These are phyloP conservation scores for Spheniscus humboldti DNA, from an alignment of 2,797 vertebrate genomes.

Conservation along the genomic window DNA sequence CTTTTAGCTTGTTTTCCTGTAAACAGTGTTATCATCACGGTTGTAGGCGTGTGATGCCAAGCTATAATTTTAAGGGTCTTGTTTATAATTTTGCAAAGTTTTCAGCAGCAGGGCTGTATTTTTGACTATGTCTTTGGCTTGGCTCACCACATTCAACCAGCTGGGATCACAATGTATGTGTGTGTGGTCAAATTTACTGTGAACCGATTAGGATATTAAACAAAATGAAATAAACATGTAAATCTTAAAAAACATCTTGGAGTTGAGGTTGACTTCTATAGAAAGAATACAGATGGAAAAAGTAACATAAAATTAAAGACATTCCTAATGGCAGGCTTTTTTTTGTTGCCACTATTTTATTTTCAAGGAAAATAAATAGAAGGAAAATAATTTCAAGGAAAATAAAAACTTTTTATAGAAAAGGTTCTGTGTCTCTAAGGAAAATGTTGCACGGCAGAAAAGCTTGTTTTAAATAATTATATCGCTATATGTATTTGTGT, in stretches of 20 bases:
- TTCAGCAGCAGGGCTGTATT: slow-evolving; percentile 25
- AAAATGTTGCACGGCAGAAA: not conserved
- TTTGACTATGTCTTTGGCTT: slow-evolving; percentile 23
- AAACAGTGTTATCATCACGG: not conserved
- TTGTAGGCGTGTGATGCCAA: not conserved
- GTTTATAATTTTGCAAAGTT: slow-evolving; percentile 37
- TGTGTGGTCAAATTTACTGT: slow-evolving; percentile 66
- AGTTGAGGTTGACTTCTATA: slow-evolving; percentile 54
- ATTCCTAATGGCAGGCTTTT: slow-evolving; percentile 5
- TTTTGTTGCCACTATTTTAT: slow-evolving; percentile 9
- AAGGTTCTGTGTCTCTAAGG: not conserved
- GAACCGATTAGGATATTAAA: slow-evolving; percentile 67
- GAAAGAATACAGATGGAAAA: slow-evolving; percentile 69
- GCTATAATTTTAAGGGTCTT: slow-evolving; percentile 21
- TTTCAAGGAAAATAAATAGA: slow-evolving; percentile 56
- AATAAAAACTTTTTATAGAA: slow-evolving; percentile 30
- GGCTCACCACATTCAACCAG: slow-evolving; percentile 14
- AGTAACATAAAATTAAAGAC: slow-evolving; percentile 57
- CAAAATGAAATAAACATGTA: slow-evolving; percentile 68
- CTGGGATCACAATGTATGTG: slow-evolving; percentile 48
- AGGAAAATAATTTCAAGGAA: slow-evolving; percentile 20
- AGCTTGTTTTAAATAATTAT: not conserved
- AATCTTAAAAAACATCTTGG: slow-evolving; percentile 57
- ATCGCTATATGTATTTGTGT: not conserved
- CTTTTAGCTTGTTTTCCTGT: not conserved